A percentile compares a stretch with the other conserved stretches of the same genome.
Conservation (phyloP, 2,888 invertebrate species). For the Harpalus rufipes region DNA sequence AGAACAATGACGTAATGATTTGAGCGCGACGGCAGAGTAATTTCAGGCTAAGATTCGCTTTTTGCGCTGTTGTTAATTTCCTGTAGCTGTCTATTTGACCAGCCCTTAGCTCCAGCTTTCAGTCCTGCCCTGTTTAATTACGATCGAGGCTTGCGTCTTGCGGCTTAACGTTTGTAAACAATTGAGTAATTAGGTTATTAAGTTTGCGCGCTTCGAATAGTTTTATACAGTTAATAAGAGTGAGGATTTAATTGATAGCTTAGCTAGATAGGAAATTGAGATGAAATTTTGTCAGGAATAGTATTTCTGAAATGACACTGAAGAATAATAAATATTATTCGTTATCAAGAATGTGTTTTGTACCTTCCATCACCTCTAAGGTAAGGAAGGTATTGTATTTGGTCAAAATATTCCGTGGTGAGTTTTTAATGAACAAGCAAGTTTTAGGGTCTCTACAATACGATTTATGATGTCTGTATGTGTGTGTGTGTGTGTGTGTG, state of each 20-base stretch:
- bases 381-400: no score
- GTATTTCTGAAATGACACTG: no score
- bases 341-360: no score
- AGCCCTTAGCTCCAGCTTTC: conserved; percentile 35
- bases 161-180: conserved; percentile 38
- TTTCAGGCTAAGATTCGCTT: conserved; percentile 60
- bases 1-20: conserved; percentile 60
- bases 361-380: no score
- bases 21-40: conserved; percentile 36
- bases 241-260: neutral
- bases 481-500: no score
- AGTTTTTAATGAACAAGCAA: no score
- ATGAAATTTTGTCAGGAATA: neutral
- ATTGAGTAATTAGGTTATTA: conserved; percentile 58
- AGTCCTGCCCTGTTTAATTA: conserved; percentile 53
- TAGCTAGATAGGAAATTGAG: neutral
- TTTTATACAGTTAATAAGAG: neutral
- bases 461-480: no score
- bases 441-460: no score
- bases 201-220: conserved; percentile 27
- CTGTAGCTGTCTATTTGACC: conserved; percentile 63
- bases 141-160: conserved; percentile 49
- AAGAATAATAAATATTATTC: no score
- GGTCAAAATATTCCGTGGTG: no score
- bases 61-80: conserved; percentile 63